Evolutionary conservation across 37 sponge, comb jelly and placozoan genomes (phyloP), one percentile per base, ranked within the genome.

Genomic region (Petrosia ficiformis): DNA sequence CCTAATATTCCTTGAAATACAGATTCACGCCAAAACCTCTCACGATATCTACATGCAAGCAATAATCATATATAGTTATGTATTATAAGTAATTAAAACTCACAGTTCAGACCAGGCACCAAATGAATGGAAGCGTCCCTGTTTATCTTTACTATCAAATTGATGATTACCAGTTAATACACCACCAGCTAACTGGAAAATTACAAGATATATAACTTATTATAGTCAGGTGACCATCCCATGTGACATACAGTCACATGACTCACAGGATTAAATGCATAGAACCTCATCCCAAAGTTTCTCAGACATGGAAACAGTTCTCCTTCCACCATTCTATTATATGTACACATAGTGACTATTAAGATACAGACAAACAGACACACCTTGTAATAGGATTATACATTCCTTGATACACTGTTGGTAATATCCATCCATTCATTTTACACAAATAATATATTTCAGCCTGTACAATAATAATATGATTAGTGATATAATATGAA

Each of bases 331-430:
- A 77, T 80, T 37, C 89, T 89, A 35, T 59, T 37, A 14, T n/a
- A n/a, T n/a, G n/a, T n/a, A n/a, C n/a, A n/a, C n/a, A n/a, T n/a
- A n/a, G n/a, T n/a, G n/a, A n/a, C n/a, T n/a, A n/a, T n/a, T n/a
- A n/a, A n/a, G n/a, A n/a, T n/a, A n/a, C n/a, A n/a, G n/a, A n/a
- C n/a, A n/a, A n/a, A n/a, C n/a, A n/a, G 57, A 72, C 29, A 16
- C 30, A 92, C 93, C 96, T 87, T 4, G 94, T 93, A 2, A 97
- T 66, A 36, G 88, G 80, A 59, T 97, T 97, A 81, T 97, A 97
- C 97, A 97, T 97, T 22, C 94, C 94, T 36, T 97, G 94, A 67
- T 97, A 97, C 39, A 92, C 84, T 31, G 92, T 90, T 21, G 97
- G 97, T 60, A 87, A 35, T 3, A 93, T 83, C 86, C 86, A 97